Percentiles rank a stretch among this genome's conserved stretches.
phyloP scores from a whole-genome alignment of 2,888 invertebrate genomes.

The Pelosia muscerda region DNA sequence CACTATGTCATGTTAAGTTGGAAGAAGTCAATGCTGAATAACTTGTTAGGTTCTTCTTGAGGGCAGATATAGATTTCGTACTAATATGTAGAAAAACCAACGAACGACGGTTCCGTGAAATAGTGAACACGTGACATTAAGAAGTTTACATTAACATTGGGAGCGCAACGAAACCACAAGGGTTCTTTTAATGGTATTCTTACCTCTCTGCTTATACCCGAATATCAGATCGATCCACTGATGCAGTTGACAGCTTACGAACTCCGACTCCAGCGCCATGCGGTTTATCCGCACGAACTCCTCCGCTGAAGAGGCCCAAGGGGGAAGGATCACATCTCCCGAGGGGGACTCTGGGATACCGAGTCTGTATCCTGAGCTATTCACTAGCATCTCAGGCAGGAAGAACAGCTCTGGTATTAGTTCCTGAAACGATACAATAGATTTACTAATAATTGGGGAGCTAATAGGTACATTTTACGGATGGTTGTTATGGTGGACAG shows the following conservation, averaged over 20 bases:
- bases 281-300: slow-evolving; percentile 99
- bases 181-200: neutral
- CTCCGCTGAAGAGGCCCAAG: slow-evolving; percentile 98
- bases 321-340: slow-evolving; percentile 96
- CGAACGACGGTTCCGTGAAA: no score
- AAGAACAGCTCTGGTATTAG: slow-evolving; percentile 99
- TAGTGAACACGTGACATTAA: no score
- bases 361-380: slow-evolving; percentile 92
- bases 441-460: neutral
- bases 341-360: slow-evolving; percentile 95
- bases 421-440: slow-evolving; percentile 87
- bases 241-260: slow-evolving; percentile 99
- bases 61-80: no score
- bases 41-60: no score
- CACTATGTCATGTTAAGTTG: neutral
- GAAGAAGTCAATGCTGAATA: no score
- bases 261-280: slow-evolving; percentile 99
- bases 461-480: neutral
- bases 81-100: no score
- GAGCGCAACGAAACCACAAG: neutral
- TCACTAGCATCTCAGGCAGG: slow-evolving; percentile 99
- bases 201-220: slow-evolving; percentile 99
- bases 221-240: slow-evolving; percentile 99
- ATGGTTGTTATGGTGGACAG: neutral
- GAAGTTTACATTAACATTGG: no score